Evolutionary conservation across 2,888 invertebrate genomes (phyloP).

Genomic region (Stenurella melanura): DNA sequence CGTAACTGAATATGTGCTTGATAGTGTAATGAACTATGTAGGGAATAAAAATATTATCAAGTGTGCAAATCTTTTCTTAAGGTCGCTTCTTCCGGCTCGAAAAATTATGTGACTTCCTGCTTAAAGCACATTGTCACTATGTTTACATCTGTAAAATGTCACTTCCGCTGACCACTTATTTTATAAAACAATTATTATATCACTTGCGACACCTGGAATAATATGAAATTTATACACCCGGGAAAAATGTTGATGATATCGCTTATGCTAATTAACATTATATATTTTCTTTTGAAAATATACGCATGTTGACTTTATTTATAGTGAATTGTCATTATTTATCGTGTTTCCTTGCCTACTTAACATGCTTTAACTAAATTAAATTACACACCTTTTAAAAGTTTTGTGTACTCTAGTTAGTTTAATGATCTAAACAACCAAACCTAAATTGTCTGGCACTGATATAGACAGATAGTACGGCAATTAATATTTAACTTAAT

Average conservation of each 20-base stretch:
- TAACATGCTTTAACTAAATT: constrained; percentile 49
- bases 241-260: constrained; percentile 57
- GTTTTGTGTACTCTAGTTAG: constrained; percentile 33
- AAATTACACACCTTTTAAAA: constrained; percentile 49
- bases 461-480: constrained; percentile 30
- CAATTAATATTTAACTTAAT: constrained; percentile 28
- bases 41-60: constrained; percentile 45
- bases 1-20: constrained; percentile 15
- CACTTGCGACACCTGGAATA: constrained; percentile 55
- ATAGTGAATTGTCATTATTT: constrained; percentile 52
- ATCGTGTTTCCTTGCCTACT: constrained; percentile 42
- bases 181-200: constrained; percentile 57
- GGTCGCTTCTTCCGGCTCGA: constrained; percentile 53
- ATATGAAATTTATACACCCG: constrained; percentile 54
- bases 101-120: constrained; percentile 60
- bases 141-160: constrained; percentile 65
- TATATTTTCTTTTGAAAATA: constrained; percentile 56
- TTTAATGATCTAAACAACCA: constrained; percentile 39
- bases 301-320: constrained; percentile 45
- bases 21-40: constrained; percentile 47
- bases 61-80: constrained; percentile 52
- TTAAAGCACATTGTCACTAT: constrained; percentile 61
- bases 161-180: constrained; percentile 59
- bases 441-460: constrained; percentile 43
- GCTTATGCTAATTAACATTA: constrained; percentile 58